phyloP scores from a whole-genome alignment of 2,797 vertebrate species.

The Pangasius larnaudii region DNA sequence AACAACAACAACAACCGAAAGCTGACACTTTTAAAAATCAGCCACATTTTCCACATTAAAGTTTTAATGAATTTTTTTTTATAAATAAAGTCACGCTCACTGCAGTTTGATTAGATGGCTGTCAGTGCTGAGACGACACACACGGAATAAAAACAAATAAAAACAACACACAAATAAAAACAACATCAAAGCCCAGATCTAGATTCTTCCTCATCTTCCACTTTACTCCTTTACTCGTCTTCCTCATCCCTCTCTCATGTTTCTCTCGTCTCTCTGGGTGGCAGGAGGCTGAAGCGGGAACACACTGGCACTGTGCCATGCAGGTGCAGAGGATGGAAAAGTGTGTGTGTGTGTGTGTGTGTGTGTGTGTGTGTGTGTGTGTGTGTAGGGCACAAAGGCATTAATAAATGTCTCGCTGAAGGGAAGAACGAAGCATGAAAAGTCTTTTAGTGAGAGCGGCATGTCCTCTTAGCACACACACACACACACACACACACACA shows the following conservation, averaged over 20 bases:
- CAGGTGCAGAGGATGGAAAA: not conserved
- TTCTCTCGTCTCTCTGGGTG: not conserved
- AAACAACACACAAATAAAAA: too few relatives aligned
- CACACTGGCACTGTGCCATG: not conserved
- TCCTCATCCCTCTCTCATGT: not conserved
- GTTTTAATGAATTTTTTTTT: too few relatives aligned
- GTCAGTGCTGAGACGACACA: too few relatives aligned
- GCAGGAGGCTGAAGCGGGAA: not conserved
- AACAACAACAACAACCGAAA: too few relatives aligned
- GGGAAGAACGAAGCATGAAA: conserved; percentile 68
- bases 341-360: conserved; percentile 1
- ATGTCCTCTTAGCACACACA: not conserved
- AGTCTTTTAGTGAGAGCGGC: not conserved
- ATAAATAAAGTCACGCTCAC: too few relatives aligned
- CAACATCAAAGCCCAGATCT: too few relatives aligned
- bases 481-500: conserved; percentile 1
- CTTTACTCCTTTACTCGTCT: not conserved
- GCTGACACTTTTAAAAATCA: too few relatives aligned
- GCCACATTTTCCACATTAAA: too few relatives aligned
- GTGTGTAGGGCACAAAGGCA: conserved; percentile 70
- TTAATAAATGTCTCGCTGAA: conserved; percentile 72
- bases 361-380: conserved; percentile 11
- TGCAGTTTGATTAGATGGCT: too few relatives aligned
- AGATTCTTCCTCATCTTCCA: not conserved
- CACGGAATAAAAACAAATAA: too few relatives aligned